Evolutionary conservation across 2,888 invertebrate genomes (phyloP).

Genomic region (Eristalis intricaria): DNA sequence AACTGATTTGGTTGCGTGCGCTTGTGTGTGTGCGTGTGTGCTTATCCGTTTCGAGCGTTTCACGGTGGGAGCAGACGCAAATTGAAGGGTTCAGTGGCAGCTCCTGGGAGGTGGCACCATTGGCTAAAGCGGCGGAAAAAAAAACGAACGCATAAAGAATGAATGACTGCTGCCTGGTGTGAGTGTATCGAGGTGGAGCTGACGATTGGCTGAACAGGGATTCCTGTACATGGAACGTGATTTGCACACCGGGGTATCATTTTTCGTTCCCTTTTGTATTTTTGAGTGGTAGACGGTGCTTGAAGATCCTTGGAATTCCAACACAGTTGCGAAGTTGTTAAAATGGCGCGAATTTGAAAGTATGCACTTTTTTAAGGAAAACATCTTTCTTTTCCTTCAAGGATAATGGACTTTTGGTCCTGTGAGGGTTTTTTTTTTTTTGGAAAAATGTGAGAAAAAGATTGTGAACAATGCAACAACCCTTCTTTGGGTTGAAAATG

Average conservation of each 20-base stretch:
- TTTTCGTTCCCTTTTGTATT: background rate
- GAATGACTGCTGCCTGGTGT: background rate
- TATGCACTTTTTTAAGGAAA: background rate
- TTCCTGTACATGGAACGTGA: background rate
- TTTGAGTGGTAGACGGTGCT: background rate
- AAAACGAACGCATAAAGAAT: constrained; percentile 16
- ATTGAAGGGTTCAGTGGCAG: constrained; percentile 60
- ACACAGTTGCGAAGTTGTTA: constrained; percentile 15
- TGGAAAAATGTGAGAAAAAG: constrained; percentile 20
- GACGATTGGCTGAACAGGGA: background rate
- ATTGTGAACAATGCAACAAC: background rate
- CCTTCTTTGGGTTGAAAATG: background rate
- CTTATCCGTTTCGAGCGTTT: constrained; percentile 21
- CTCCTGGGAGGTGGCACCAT: constrained; percentile 44
- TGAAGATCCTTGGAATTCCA: background rate
- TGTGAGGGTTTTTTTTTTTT: constrained; percentile 2
- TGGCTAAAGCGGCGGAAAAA: constrained; percentile 47
- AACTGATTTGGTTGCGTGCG: constrained; percentile 48
- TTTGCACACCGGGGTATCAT: background rate
- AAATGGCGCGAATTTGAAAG: constrained; percentile 48
- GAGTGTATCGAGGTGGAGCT: background rate
- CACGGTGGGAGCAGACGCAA: constrained; percentile 72
- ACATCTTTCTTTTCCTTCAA: background rate
- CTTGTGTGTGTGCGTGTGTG: constrained; percentile 1
- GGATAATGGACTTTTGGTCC: constrained; percentile 15